phyloP scores from a whole-genome alignment of 2,888 invertebrate species.

The Conistra vaccinii region DNA sequence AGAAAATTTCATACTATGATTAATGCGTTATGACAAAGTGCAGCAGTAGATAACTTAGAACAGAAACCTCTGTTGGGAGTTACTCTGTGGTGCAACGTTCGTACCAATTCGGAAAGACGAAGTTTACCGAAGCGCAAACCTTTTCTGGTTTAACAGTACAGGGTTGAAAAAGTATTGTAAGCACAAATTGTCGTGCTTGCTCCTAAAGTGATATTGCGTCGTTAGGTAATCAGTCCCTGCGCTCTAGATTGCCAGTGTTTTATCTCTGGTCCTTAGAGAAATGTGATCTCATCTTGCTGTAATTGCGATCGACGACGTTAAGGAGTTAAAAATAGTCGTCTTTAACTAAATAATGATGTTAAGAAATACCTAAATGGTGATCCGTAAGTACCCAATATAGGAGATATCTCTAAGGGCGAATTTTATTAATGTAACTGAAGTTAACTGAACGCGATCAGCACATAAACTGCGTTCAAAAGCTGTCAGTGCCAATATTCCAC shows the following conservation, averaged over 20 bases:
- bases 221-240: conserved; percentile 33
- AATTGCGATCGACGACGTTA: conserved; percentile 15
- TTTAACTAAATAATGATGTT: neutral
- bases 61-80: too few relatives aligned
- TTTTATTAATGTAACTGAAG: too few relatives aligned
- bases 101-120: neutral
- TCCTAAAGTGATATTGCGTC: conserved; percentile 32
- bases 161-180: neutral
- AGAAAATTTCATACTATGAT: neutral
- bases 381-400: neutral
- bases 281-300: conserved; percentile 12
- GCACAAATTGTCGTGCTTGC: conserved; percentile 26
- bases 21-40: neutral
- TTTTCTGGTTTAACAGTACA: neutral
- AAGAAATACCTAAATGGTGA: conserved; percentile 2
- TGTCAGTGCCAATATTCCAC: too few relatives aligned
- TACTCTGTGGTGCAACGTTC: too few relatives aligned
- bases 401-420: neutral
- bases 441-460: too few relatives aligned
- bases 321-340: neutral
- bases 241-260: conserved; percentile 28
- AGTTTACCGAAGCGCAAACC: neutral
- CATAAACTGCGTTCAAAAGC: too few relatives aligned
- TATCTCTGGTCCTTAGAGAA: conserved; percentile 37
- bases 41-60: neutral